Evolutionary conservation across 2,888 invertebrate species (phyloP).

Genomic region (Cantharis flavilabris): DNA sequence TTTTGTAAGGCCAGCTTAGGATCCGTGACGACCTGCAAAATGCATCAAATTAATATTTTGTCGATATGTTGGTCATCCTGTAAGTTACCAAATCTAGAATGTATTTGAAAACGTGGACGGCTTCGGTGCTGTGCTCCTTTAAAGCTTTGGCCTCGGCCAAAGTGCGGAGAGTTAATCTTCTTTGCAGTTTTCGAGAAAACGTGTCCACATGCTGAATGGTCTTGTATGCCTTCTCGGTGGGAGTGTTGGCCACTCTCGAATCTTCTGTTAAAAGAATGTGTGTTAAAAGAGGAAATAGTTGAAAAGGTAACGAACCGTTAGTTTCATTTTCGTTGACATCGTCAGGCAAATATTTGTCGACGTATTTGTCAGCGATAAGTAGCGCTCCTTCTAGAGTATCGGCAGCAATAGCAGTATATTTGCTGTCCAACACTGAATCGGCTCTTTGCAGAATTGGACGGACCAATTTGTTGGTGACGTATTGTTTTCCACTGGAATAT

Average conservation of each 20-base stretch:
- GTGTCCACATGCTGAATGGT: constrained; percentile 80
- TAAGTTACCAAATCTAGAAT: constrained; percentile 75
- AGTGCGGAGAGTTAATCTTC: constrained; percentile 76
- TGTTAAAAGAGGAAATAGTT: neutral
- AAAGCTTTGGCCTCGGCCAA: constrained; percentile 79
- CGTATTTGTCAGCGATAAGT: constrained; percentile 78
- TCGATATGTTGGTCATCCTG: neutral
- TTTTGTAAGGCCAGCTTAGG: constrained; percentile 76
- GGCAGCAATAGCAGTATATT: constrained; percentile 75
- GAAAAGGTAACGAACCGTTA: constrained; percentile 59
- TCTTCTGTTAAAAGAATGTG: neutral
- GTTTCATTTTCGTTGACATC: constrained; percentile 63
- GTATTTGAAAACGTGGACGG: constrained; percentile 76
- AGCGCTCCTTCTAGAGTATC: constrained; percentile 76
- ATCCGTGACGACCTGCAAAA: constrained; percentile 72
- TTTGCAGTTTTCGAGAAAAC: constrained; percentile 76
- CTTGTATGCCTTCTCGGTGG: constrained; percentile 66
- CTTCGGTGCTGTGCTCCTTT: constrained; percentile 75
- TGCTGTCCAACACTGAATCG: constrained; percentile 74
- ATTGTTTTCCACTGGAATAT: constrained; percentile 79
- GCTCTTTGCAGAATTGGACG: constrained; percentile 76
- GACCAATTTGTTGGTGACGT: constrained; percentile 68
- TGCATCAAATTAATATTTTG: neutral
- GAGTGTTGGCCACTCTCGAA: constrained; percentile 33
- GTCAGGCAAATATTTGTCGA: constrained; percentile 79